phyloP scores from a whole-genome alignment of 2,797 vertebrate species.

The Falco berigora region DNA sequence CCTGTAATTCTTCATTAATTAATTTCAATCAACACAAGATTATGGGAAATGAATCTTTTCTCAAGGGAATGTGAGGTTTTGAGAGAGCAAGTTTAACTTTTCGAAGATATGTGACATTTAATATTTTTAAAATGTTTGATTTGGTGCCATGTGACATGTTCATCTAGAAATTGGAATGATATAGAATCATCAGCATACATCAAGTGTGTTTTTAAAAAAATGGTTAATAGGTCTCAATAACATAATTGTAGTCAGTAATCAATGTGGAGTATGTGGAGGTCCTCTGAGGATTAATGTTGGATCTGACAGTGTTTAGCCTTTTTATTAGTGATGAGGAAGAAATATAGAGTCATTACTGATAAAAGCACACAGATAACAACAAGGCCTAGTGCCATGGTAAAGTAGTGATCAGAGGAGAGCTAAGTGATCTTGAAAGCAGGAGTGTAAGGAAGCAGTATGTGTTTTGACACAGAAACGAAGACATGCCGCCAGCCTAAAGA shows the following conservation, averaged over 20 bases:
- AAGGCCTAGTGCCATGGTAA: not conserved
- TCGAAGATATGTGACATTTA: not conserved
- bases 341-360: not conserved
- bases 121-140: not conserved
- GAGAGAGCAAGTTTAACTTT: not conserved
- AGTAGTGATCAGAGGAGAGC: not conserved
- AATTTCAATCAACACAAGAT: not conserved
- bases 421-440: not conserved
- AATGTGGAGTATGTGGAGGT: not conserved
- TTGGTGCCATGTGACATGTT: not conserved
- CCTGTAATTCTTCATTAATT: not conserved
- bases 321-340: not conserved
- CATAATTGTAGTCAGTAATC: not conserved
- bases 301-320: constrained; percentile 17
- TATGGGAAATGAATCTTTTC: not conserved
- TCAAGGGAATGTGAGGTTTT: not conserved
- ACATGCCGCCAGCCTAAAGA: not conserved
- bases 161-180: not conserved
- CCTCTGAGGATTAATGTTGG: not conserved
- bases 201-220: not conserved
- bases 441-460: not conserved
- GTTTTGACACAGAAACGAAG: not conserved
- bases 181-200: not conserved
- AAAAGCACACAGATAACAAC: not conserved
- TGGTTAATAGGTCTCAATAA: not conserved